A percentile compares a stretch with the other conserved stretches of the same genome.
phyloP scores from a whole-genome alignment of 1,140 invertebrate genomes.

The Saccostrea glomerata region DNA sequence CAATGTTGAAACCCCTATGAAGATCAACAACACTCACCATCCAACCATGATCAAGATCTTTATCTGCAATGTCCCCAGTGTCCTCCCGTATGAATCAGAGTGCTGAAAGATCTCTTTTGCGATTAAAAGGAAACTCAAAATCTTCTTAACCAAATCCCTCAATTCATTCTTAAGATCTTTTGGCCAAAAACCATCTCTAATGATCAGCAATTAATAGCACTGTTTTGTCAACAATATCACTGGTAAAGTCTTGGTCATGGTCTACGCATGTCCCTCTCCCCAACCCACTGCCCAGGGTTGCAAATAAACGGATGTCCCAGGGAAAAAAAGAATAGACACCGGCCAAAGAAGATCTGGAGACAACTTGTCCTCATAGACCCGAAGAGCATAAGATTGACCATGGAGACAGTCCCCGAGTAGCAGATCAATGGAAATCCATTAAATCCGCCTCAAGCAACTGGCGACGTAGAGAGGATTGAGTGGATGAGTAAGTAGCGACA shows the following conservation, averaged over 20 bases:
- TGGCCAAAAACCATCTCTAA: neutral
- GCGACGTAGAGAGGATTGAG: too few species aligned
- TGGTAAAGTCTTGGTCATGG: neutral
- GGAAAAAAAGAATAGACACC: neutral
- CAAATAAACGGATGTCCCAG: neutral
- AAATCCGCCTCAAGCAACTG: too few species aligned
- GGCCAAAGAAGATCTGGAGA: neutral
- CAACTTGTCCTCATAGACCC: neutral
- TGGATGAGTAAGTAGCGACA: too few species aligned
- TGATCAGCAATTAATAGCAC: neutral
- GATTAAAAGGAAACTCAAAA: neutral
- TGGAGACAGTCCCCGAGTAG: too few species aligned
- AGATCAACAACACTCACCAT: neutral
- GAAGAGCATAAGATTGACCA: too few species aligned
- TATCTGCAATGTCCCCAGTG: neutral
- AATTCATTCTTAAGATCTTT: neutral
- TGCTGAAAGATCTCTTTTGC: neutral
- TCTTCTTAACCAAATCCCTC: neutral
- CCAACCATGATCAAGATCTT: neutral
- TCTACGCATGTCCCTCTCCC: neutral
- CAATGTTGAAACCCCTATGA: too few species aligned
- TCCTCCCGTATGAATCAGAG: neutral
- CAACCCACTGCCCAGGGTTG: neutral
- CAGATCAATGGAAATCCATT: too few species aligned
- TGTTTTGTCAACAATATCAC: neutral